Base-by-base conservation (phyloP, 2,113 vertebrate genomes). In the Mormoops blainvillei region DNA sequence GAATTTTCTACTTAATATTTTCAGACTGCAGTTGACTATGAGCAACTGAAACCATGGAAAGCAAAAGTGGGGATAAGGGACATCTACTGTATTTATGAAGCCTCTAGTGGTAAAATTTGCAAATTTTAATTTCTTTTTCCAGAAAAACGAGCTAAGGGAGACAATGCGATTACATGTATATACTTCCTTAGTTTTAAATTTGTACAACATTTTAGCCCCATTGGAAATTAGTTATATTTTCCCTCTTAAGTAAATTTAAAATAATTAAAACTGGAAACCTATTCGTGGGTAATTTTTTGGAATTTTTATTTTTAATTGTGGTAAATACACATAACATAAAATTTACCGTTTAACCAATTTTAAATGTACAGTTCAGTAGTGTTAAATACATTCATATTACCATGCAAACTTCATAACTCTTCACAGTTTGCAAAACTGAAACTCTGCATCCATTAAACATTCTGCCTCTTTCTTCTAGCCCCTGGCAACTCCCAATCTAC, bases 71-170 rank as follows among this genome's bases (percentile, higher is more conserved):
- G 5, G 68, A 24, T 71, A 71, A 24, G 20, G 20, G 20, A 10
- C 18, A 24, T 24, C 68, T 41, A 41, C 36, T 70, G 67, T 71
- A 93, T 87, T 83, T 38, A 24, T 93, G 74, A 96, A 92, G 68
- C 48, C 26, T 89, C 36, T 92, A 76, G 71, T 96, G 36, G 74
- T 89, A 76, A 61, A 65, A 90, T 97, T 89, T 19, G 91, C 71
- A 65, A 74, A 83, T 94, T 93, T 89, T 70, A 91, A 8, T 7
- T 96, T 65, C 33, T 94, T 10, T 95, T 95, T 86, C 82, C 22
- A 89, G 63, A 80, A 70, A 86, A 71, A 7, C 24, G 52, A 84
- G 19, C 22, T 81, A 56, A 61, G 26, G 87, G 58, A 63, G 38
- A 83, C 14, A 67, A 67, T 78, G 48, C 50, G 58, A 78, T 50